phyloP scores from a whole-genome alignment of 64 coral and sea anemone genomes.

The Dendronephthya gigantea region DNA sequence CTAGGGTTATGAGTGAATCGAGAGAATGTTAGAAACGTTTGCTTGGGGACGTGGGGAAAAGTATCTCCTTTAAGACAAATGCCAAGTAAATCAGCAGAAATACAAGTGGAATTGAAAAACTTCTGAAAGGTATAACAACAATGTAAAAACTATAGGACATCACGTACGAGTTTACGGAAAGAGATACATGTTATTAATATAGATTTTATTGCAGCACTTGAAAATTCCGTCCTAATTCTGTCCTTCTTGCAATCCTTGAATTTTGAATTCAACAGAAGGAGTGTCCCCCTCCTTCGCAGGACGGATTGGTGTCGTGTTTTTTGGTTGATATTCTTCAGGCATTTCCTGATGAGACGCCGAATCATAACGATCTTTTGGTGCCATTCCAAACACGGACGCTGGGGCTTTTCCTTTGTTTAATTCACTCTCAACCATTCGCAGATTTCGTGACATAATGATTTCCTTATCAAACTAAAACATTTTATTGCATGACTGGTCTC shows the following conservation, averaged over 20 bases:
- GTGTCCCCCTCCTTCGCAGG: neutral
- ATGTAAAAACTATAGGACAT: no score
- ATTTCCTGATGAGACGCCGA: neutral
- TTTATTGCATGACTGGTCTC: no score
- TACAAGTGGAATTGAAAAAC: no score
- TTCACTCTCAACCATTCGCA: neutral
- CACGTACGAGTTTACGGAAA: no score
- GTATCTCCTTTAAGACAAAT: no score
- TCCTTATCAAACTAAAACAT: no score
- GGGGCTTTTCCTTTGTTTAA: neutral
- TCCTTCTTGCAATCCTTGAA: constrained; percentile 13
- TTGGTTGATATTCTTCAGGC: neutral
- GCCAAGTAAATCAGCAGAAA: no score
- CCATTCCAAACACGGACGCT: neutral
- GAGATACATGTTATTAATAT: no score
- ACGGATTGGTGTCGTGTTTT: neutral
- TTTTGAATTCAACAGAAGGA: neutral
- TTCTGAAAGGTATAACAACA: no score
- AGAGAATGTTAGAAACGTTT: no score
- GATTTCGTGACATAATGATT: neutral
- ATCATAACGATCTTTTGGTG: neutral
- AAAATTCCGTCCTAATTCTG: neutral
- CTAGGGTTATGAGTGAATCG: no score
- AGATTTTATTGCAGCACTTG: neutral
- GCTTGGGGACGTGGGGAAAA: no score